Percentiles rank a stretch among this genome's conserved stretches.
Evolutionary conservation across 2,888 invertebrate genomes (phyloP).

Genomic region (Stomorhina lunata): DNA sequence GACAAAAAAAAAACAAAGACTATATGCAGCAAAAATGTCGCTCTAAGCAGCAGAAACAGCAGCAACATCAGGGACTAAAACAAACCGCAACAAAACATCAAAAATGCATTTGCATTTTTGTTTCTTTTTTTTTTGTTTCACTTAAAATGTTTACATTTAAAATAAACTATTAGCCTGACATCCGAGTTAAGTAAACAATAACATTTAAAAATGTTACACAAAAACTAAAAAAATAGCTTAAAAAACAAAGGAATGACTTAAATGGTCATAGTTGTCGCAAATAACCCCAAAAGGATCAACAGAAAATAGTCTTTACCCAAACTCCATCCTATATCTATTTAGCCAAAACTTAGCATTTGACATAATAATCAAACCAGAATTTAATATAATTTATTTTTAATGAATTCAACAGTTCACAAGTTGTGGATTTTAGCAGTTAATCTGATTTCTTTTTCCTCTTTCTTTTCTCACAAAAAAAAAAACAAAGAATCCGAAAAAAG

Average conservation of each 20-base stretch:
- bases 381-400: conserved; percentile 39
- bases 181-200: conserved; percentile 60
- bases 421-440: conserved; percentile 9
- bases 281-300: neutral
- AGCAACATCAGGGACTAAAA: conserved; percentile 7
- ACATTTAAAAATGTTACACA: conserved; percentile 30
- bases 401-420: conserved; percentile 39
- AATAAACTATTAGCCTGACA: conserved; percentile 63
- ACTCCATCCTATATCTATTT: too few relatives aligned
- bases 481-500: neutral
- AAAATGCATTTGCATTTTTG: conserved; percentile 65
- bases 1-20: neutral
- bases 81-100: conserved; percentile 63
- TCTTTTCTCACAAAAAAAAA: neutral
- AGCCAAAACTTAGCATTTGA: too few relatives aligned
- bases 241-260: neutral
- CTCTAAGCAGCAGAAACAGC: neutral
- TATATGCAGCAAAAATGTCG: neutral
- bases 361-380: neutral
- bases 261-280: conserved; percentile 7
- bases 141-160: conserved; percentile 59
- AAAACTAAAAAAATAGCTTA: neutral
- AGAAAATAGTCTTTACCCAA: too few relatives aligned
- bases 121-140: conserved; percentile 32
- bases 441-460: neutral